These are phyloP conservation scores for Masticophis lateralis DNA, from an alignment of 2,797 vertebrate genomes.

Conservation along the genomic window DNA sequence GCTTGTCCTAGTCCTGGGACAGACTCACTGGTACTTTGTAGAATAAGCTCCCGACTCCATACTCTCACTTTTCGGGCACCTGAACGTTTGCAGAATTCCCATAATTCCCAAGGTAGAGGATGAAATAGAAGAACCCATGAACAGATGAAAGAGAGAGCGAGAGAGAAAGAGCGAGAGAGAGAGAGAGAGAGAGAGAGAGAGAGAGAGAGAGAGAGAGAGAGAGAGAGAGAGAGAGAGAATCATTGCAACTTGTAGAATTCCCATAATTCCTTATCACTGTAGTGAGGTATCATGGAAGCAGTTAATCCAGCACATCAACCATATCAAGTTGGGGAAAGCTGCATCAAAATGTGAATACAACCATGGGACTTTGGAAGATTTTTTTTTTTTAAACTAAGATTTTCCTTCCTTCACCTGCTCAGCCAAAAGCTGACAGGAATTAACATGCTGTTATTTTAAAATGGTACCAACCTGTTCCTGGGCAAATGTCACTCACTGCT, in stretches of 20 bases:
- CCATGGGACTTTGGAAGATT: neutral
- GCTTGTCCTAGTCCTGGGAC: conserved; percentile 86
- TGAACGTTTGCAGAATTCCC: conserved; percentile 35
- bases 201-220: neutral
- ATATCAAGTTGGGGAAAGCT: neutral
- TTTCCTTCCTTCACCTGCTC: neutral
- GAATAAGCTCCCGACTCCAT: conserved; percentile 90
- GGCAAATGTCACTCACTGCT: conserved; percentile 87
- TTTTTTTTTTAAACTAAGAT: neutral
- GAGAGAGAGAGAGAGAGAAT: neutral
- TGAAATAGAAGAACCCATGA: neutral
- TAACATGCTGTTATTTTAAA: neutral
- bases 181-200: neutral
- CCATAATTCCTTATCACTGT: neutral
- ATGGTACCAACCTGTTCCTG: conserved; percentile 75
- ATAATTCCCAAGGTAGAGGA: neutral
- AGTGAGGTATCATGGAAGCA: neutral
- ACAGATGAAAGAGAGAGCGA: neutral
- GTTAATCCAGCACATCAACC: neutral
- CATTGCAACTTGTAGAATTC: neutral
- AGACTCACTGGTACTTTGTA: conserved; percentile 92
- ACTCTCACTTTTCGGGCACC: conserved; percentile 86
- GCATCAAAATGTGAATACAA: neutral
- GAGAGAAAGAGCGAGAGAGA: neutral
- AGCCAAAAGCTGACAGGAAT: neutral